A percentile compares a stretch with the other conserved stretches of the same genome.
Conservation (phyloP, 2,113 vertebrate species). For the Stegastes partitus region DNA sequence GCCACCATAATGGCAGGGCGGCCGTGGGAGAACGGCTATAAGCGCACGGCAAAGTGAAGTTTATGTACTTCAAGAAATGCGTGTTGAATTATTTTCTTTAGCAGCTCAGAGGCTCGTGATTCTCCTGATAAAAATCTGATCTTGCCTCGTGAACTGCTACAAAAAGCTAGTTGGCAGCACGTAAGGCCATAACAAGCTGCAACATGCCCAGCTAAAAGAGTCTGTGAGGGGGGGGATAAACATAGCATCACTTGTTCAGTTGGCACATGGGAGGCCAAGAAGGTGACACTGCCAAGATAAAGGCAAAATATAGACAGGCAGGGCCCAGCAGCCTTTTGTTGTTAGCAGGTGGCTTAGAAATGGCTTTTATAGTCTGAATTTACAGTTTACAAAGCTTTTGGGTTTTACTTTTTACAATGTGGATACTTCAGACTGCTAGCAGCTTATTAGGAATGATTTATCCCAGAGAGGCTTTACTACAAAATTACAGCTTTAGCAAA, state of each 20-base stretch:
- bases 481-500: constrained; percentile 1
- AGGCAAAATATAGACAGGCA: not conserved
- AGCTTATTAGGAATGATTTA: constrained; percentile 6
- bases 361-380: constrained; percentile 11
- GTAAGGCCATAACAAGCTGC: constrained; percentile 9
- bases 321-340: not conserved
- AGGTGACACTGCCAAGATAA: constrained; percentile 36
- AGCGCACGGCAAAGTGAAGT: not conserved
- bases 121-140: not conserved
- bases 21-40: not conserved
- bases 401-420: not conserved
- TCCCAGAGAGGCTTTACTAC: not conserved
- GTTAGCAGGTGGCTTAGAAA: constrained; percentile 25
- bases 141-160: not conserved
- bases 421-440: not conserved
- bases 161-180: not conserved
- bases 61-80: not conserved
- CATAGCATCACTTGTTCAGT: constrained; percentile 42
- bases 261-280: constrained; percentile 21
- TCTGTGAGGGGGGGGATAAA: constrained; percentile 34
- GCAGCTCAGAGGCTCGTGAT: not conserved
- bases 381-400: constrained; percentile 5
- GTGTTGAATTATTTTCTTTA: not conserved
- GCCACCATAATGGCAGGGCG: not conserved
- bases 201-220: constrained; percentile 30